Percentiles rank a stretch among this genome's conserved stretches.
phyloP scores from a whole-genome alignment of 2,113 vertebrate genomes.

The Craseonycteris thonglongyai region DNA sequence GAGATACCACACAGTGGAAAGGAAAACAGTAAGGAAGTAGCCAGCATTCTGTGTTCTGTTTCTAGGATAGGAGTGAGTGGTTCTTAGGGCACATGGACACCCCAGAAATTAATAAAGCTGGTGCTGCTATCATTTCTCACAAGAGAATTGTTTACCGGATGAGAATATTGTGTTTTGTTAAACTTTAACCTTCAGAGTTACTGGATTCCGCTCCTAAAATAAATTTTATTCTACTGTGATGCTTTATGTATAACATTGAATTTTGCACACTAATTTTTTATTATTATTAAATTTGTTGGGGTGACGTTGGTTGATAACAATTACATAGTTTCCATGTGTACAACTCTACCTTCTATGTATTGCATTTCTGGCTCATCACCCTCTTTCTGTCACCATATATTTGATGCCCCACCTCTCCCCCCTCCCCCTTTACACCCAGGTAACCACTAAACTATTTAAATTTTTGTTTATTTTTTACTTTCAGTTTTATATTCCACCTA shows the following conservation, averaged over 20 bases:
- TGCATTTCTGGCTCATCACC: too few species aligned
- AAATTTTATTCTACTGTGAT: background rate
- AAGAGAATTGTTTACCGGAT: background rate
- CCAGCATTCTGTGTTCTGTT: background rate
- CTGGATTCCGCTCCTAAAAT: background rate
- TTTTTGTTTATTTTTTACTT: too few species aligned
- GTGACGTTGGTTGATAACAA: too few species aligned
- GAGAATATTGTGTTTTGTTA: background rate
- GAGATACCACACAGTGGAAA: background rate
- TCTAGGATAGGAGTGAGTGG: background rate
- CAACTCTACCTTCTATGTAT: too few species aligned
- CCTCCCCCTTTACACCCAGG: too few species aligned
- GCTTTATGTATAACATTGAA: background rate
- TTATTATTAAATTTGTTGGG: too few species aligned
- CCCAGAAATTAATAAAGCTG: background rate
- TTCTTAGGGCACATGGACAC: background rate
- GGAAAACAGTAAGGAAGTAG: background rate
- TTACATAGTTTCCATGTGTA: too few species aligned
- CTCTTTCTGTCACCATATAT: too few species aligned
- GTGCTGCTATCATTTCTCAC: background rate
- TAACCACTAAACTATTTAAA: too few species aligned
- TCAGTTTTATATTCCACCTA: too few species aligned
- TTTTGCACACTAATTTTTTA: background rate
- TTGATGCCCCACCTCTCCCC: too few species aligned
- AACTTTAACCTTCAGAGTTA: background rate